Conservation (phyloP, 2,797 vertebrate genomes). For the Podarcis lilfordi region DNA sequence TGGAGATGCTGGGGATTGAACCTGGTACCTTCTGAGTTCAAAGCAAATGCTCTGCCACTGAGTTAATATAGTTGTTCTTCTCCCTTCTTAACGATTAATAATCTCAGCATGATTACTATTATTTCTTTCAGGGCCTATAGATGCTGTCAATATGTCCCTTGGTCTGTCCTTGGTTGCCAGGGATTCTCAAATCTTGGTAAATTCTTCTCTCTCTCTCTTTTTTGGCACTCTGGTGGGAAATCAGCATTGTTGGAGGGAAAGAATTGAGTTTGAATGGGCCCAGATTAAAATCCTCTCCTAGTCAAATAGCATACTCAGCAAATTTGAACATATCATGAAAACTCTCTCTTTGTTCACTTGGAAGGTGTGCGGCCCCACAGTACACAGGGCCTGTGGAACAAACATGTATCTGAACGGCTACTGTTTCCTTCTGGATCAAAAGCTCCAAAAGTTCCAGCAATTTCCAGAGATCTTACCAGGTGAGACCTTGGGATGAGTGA, state of each 20-base stretch:
- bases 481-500: constrained; percentile 27
- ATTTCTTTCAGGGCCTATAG: constrained; percentile 52
- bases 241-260: background rate
- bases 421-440: constrained; percentile 59
- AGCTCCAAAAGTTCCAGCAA: background rate
- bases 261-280: background rate
- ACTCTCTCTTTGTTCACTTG: background rate
- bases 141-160: constrained; percentile 72
- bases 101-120: background rate
- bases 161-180: constrained; percentile 58
- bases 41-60: no score
- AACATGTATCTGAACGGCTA: constrained; percentile 60
- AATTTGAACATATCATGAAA: background rate
- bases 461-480: constrained; percentile 52
- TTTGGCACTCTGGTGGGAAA: background rate
- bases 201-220: constrained; percentile 14
- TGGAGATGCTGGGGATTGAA: no score
- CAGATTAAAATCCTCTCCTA: background rate
- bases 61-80: no score
- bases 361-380: constrained; percentile 45
- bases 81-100: background rate
- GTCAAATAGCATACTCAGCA: background rate
- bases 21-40: no score
- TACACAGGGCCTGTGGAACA: constrained; percentile 53
- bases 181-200: constrained; percentile 57